phyloP scores from a whole-genome alignment of 2,113 vertebrate genomes.

The Ciconia boyciana region DNA sequence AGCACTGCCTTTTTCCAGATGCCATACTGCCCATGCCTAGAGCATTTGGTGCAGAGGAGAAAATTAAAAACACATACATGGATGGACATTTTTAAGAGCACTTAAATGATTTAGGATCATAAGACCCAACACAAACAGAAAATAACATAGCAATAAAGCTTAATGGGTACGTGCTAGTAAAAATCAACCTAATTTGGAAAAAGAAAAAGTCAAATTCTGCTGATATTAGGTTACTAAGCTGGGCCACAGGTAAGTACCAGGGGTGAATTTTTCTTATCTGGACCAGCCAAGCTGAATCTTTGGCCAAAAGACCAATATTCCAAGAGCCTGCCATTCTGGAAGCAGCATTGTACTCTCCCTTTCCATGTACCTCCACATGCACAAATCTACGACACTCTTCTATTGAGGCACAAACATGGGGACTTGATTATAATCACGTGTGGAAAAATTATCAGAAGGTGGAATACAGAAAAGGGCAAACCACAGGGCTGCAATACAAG shows the following conservation, averaged over 20 bases:
- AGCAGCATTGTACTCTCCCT: not conserved
- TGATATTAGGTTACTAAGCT: not conserved
- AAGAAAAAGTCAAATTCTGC: not conserved
- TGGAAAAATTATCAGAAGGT: not conserved
- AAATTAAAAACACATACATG: not conserved
- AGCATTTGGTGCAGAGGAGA: not conserved
- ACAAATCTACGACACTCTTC: fast-evolving
- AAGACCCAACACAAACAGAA: not conserved
- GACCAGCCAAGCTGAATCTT: not conserved
- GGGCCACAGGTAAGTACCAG: not conserved
- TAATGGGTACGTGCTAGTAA: not conserved
- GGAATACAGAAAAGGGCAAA: not conserved
- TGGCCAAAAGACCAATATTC: not conserved
- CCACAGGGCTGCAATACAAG: not conserved
- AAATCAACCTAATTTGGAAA: not conserved
- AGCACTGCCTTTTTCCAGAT: not conserved
- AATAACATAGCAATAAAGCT: not conserved
- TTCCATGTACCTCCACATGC: not conserved
- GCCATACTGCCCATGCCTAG: not conserved
- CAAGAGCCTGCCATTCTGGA: not conserved
- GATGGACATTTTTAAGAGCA: not conserved
- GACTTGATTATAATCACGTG: fast-evolving
- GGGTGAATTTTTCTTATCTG: not conserved
- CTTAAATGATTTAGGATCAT: not conserved
- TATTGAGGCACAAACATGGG: fast-evolving